phyloP scores from a whole-genome alignment of 2,113 vertebrate species.

The Ochotona curzoniae region DNA sequence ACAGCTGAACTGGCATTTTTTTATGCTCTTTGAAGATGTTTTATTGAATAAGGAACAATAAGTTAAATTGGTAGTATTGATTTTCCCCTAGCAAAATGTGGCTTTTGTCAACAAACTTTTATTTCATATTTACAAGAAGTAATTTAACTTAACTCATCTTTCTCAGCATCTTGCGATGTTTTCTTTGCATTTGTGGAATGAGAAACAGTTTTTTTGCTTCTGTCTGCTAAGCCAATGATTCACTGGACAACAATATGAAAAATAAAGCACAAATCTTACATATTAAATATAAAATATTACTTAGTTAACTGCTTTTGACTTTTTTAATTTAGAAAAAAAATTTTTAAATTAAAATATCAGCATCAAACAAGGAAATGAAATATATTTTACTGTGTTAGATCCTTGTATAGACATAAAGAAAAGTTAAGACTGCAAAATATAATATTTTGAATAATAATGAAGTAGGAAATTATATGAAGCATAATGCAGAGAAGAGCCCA shows the following conservation, averaged over 20 bases:
- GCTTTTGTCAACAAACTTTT: background rate
- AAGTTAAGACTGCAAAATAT: background rate
- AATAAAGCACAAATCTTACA: background rate
- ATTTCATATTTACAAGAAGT: background rate
- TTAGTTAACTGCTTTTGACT: background rate
- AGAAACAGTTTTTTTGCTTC: background rate
- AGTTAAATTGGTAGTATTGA: background rate
- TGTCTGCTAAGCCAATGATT: background rate
- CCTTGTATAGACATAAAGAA: background rate
- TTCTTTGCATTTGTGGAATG: no score
- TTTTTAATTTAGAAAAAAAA: background rate
- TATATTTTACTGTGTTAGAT: background rate
- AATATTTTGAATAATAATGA: background rate
- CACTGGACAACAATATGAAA: background rate
- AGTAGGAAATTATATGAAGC: no score
- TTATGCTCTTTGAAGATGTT: background rate
- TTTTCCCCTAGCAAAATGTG: background rate
- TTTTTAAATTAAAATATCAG: background rate
- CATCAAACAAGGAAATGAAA: background rate
- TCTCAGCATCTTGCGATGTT: background rate
- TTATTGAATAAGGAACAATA: background rate
- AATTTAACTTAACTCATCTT: background rate
- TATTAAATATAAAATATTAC: background rate
- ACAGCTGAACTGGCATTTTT: background rate
- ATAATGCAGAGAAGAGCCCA: background rate